Percentiles rank a stretch among this genome's conserved stretches.
Evolutionary conservation across 2,797 vertebrate species (phyloP).

Genomic region (Microcaecilia unicolor): DNA sequence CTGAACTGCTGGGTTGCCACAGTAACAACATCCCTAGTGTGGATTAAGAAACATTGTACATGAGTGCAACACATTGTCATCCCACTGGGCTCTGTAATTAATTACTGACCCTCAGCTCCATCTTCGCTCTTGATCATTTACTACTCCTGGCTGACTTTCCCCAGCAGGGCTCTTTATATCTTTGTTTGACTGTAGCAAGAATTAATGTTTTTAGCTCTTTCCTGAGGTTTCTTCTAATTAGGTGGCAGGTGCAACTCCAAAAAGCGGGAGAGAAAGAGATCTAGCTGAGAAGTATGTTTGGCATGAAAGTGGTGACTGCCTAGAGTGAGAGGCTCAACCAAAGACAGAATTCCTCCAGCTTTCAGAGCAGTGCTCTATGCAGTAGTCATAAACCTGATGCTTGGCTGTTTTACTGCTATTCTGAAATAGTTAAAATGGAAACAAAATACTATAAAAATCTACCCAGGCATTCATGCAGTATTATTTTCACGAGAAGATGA

Average conservation of each 20-base stretch:
- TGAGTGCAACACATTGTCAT: neutral
- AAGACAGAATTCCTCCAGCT: too few relatives aligned
- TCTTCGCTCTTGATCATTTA: constrained; percentile 23
- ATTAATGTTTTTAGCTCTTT: too few relatives aligned
- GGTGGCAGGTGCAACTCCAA: constrained; percentile 1
- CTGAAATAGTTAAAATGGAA: too few relatives aligned
- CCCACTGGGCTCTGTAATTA: neutral
- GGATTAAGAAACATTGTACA: neutral
- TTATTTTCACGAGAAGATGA: too few relatives aligned
- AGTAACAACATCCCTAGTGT: neutral
- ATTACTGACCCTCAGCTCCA: constrained; percentile 9
- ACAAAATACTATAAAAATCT: too few relatives aligned
- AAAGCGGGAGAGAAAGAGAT: constrained; percentile 4
- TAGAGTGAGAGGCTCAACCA: too few relatives aligned
- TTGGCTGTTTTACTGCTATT: too few relatives aligned
- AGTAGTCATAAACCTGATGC: too few relatives aligned
- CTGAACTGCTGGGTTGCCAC: neutral
- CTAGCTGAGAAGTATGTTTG: neutral
- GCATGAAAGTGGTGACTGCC: too few relatives aligned
- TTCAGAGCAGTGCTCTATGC: too few relatives aligned
- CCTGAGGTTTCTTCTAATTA: constrained; percentile 21
- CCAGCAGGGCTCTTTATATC: constrained; percentile 26
- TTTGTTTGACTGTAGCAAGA: constrained; percentile 30
- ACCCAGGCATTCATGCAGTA: too few relatives aligned
- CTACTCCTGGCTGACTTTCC: constrained; percentile 9